Base-by-base conservation (phyloP, 2,888 invertebrate genomes). In the Oscheius myriophilus region DNA sequence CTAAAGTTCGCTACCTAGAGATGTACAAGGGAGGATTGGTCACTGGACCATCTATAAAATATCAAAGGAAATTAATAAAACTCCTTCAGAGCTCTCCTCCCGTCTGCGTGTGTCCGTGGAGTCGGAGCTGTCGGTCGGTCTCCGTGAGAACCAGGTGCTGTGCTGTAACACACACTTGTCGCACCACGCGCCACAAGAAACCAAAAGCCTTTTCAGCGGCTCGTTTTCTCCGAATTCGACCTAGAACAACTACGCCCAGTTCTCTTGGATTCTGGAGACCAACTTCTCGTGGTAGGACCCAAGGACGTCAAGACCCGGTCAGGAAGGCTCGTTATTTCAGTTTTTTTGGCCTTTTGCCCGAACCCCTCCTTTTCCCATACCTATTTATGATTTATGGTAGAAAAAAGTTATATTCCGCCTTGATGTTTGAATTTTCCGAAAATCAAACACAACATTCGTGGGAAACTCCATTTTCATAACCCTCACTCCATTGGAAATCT, bases 271-370 rank as follows among this genome's bases (percentile, higher is more conserved):
- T 39, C 25, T 21, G 49, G 49, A 53, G 67, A 73, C 63, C 64
- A 72, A 45, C 73, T 79, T 54, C 70, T 79, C 63, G 71, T 79
- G 62, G 77, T 76, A 55, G 76, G 78, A 41, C 79, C 79, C n/a
- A 73, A 74, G 63, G 79, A 79, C 69, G 69, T 79, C 69, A 79
- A 79, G 62, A 61, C 69, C 46, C 71, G 74, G 79, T 79, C 58
- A 59, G 72, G n/a, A 18, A 33, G 33, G 33, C 33, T 33, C 33
- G 33, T 33, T 53, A n/a, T n/a, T 25, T 25, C 25, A 14, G 2
- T 14, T 18, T 6, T 18, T 46, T 46, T 6, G n/a, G 6, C 46
- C 46, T 18, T 46, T 46, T 6, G 6, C 11, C n/a, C 33, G 33
- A n/a, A n/a, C n/a, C n/a, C n/a, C n/a, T n/a, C n/a, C n/a, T n/a